Evolutionary conservation across 2,113 vertebrate species (phyloP), one percentile per base, ranked within the genome.

Genomic region (Dolichotis patagonum): DNA sequence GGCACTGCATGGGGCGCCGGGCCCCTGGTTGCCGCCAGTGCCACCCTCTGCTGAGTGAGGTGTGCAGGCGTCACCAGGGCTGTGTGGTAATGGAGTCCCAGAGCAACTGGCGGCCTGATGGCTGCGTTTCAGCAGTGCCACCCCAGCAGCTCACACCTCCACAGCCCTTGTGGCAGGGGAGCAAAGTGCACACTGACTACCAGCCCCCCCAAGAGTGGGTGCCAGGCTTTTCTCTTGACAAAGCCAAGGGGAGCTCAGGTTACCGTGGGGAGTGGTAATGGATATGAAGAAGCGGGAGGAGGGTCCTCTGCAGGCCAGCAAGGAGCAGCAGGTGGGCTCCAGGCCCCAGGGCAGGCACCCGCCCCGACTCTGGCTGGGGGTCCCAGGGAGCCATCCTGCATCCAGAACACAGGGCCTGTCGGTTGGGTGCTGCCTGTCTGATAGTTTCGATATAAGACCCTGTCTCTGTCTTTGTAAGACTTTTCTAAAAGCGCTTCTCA

Each of bases 191-290:
- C 77, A 87, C 75, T 78, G 46, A 88, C 58, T 92, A 80, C 63
- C 32, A 5, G 58, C 87, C 80, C 80, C 77, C 56, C 73, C 49
- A 67, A 91, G 58, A 94, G 85, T 49, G 20, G 85, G 38, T 28
- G 41, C 82, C 14, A 32, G 67, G 75, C 90, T 95, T 96, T 95
- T 95, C 87, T 93, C 93, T 85, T 96, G 85, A 80, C 60, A 90
- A 43, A 90, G 89, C 85, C 91, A 85, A 73, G 58, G 78, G 77
- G 77, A 88, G 89, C 73, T 97, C 92, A 85, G 78, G 94, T 97
- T 97, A 91, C 95, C 9, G 17, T 60, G 83, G 81, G 83, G 58
- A 56, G 30, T 93, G 63, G 69, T 88, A 88, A 77, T 82, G 92
- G 92, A 88, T 96, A 71, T 86, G 58, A 62, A 91, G 90, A 62